Base-by-base conservation (phyloP, 2,888 invertebrate genomes). In the Epsilonema sp. region DNA sequence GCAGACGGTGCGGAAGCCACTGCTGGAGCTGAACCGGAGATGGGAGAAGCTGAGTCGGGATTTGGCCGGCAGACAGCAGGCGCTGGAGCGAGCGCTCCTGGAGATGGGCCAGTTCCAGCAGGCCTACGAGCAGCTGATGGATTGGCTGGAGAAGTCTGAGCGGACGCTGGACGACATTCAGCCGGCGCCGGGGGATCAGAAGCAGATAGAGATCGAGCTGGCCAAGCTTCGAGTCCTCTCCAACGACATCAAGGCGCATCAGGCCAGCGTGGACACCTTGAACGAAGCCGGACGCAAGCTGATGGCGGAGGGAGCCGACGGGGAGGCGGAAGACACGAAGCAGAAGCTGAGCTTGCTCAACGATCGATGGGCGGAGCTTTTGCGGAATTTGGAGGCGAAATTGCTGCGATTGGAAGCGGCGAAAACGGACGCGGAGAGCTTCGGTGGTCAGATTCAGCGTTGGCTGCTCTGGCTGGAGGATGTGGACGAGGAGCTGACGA, bases 71-170 rank as follows among this genome's bases (percentile, higher is more conserved):
- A 73, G 92, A 25, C 89, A 92, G 54, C 76, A 87, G 53, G 81
- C 85, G 62, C 70, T 97, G 52, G 94, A 97, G 67, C 78, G 85
- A 59, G 89, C 92, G 0, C 72, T 97, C 37, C 70, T 97, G 38
- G 78, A 87, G 56, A 76, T 94, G 25, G 97, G 97, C 1, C 92
- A 94, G 70, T 82, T 97, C 76, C 87, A 92, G 64, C 92, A 92
- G 66, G 92, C 94, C 0, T 73, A 92, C 38, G 80, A 81, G 59
- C 94, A 97, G 64, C 73, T 94, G 41, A 72, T 89, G 46, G 78
- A 83, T 16, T 97, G 97, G 97, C 86, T 97, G 55, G 79, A 80
- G 58, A 80, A 80, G 58, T 90, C 89, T 0, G 81, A 50, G 56
- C 75, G 75, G 46, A 86, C 85, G 0, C 66, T 90, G 49, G 82